phyloP scores from a whole-genome alignment of 2,797 vertebrate genomes.

The Heliangelus exortis region DNA sequence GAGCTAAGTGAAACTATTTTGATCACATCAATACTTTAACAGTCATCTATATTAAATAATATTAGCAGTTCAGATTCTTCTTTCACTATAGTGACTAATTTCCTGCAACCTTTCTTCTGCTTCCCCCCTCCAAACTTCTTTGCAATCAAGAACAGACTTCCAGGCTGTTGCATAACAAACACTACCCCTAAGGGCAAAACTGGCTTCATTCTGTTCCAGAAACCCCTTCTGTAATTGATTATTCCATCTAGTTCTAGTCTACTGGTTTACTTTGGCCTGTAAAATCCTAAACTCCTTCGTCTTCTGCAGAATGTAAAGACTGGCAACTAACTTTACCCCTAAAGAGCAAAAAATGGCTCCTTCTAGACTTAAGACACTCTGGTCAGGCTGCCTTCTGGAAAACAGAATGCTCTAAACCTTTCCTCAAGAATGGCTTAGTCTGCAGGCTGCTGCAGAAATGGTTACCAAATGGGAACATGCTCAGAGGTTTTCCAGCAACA shows the following conservation, averaged over 20 bases:
- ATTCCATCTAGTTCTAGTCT: not conserved
- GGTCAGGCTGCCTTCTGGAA: not conserved
- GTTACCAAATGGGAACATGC: fast-evolving
- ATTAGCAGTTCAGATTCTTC: conserved; percentile 12
- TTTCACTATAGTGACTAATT: conserved; percentile 41
- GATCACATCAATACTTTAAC: not conserved
- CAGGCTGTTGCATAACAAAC: conserved; percentile 25
- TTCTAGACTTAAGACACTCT: not conserved
- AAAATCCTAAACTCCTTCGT: conserved; percentile 1
- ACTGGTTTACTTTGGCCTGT: not conserved
- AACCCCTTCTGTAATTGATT: conserved; percentile 40
- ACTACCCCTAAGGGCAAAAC: conserved; percentile 27
- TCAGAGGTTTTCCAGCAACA: not conserved
- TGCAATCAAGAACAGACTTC: conserved; percentile 34
- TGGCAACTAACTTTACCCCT: not conserved
- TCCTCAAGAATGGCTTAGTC: not conserved
- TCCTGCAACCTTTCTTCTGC: conserved; percentile 54
- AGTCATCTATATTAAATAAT: not conserved
- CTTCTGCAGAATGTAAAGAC: not conserved
- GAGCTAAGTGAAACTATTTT: not conserved
- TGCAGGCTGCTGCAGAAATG: not conserved
- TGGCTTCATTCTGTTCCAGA: conserved; percentile 34
- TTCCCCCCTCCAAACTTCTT: conserved; percentile 11
- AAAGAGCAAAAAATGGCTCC: not conserved
- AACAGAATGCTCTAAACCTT: not conserved